Conservation (phyloP, 1,140 invertebrate species). For the Drosophila kikkawai region DNA sequence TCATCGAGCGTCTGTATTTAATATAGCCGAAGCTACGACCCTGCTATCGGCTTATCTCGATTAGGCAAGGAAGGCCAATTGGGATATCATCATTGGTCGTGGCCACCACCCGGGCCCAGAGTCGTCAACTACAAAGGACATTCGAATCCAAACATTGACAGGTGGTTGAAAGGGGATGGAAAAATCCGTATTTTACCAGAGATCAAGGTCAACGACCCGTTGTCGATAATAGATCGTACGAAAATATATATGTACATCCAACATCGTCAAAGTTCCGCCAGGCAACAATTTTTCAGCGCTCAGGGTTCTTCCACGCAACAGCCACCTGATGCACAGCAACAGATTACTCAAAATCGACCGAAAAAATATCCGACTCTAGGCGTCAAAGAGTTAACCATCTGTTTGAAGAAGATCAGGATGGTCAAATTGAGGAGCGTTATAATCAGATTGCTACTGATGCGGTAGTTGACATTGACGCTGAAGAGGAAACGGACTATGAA, state of each 20-base stretch:
- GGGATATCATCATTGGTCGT: too few species aligned
- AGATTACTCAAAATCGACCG: not conserved
- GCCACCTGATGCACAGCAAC: not conserved
- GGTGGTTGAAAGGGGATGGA: not conserved
- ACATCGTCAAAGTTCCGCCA: not conserved
- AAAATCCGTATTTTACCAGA: slow-evolving; percentile 2
- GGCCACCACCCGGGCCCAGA: not conserved
- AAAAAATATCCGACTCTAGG: not conserved
- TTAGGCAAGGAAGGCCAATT: too few species aligned
- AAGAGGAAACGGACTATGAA: slow-evolving; percentile 4
- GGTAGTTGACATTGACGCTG: too few species aligned
- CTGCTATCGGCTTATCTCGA: too few species aligned
- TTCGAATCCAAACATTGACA: not conserved
- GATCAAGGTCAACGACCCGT: slow-evolving; percentile 1
- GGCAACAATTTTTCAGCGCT: not conserved
- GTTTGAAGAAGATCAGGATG: too few species aligned
- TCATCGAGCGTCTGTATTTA: too few species aligned
- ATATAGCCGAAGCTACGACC: too few species aligned
- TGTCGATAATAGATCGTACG: not conserved
- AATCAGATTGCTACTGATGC: too few species aligned
- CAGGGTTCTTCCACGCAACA: not conserved
- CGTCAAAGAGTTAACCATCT: too few species aligned
- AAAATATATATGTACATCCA: slow-evolving; percentile 9
- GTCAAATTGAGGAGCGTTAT: too few species aligned
- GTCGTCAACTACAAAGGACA: slow-evolving; percentile 1